Evolutionary conservation across 2,113 vertebrate genomes (phyloP), one percentile per base, ranked within the genome.

Genomic region (Trematomus loennbergii): DNA sequence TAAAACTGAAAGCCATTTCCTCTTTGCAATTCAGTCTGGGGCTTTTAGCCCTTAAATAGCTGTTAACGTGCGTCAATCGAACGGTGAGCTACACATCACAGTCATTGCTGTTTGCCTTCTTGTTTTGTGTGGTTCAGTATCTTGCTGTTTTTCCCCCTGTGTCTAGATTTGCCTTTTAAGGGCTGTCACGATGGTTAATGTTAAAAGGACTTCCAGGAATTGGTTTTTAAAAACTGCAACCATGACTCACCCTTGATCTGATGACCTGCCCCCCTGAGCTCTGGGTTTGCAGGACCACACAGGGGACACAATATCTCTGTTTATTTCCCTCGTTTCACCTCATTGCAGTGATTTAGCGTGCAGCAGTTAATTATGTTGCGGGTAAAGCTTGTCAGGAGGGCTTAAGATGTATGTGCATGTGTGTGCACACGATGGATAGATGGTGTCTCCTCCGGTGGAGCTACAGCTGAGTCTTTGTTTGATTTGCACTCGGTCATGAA

Each of bases 351-450:
- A 86, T 89, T 82, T 75, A 68, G 22, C 13, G 63, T 53, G 63
- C 43, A 65, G 11, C 60, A 80, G 64, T 87, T 85, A 79, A 89
- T 91, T 76, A 87, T 69, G 50, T 69, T 65, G 73, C 29, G 49
- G 33, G 66, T 69, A 62, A 54, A 77, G 62, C 50, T 29, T 61
- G 76, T 87, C 79, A 70, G 54, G 10, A 7, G 61, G 64, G 50
- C 20, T 72, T 49, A 18, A 61, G 43, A 50, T 72, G 65, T 55
- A 33, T 81, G 79, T 62, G 43, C 8, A 3, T 74, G 78, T 60
- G 59, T 60, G 46, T 55, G 57, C 8, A 25, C 9, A 17, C 8
- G 36, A 9, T 40, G 12, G n/a, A 16, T 22, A 17, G 74, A 71
- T 74, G 65, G 15, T 54, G 65, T 43, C 36, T 79, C 5, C 17